Evolutionary conservation across 2,113 vertebrate species (phyloP).

Genomic region (Gymnarchus niloticus): DNA sequence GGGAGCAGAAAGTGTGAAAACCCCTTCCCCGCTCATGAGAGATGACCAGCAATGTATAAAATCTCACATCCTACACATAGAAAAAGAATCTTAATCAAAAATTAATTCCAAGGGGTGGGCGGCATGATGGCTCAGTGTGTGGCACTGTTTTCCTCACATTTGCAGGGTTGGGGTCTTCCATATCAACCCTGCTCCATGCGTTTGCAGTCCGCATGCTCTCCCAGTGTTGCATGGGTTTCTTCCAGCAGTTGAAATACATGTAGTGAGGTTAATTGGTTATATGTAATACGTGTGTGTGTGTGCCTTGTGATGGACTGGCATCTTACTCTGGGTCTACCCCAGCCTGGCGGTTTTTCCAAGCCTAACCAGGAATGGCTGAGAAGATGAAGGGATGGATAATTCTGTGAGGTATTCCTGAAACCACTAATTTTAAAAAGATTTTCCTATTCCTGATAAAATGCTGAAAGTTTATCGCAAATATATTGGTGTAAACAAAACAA

Average conservation of each 20-base stretch:
- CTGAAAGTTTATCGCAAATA: not conserved
- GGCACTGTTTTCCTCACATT: not conserved
- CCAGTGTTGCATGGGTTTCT: not conserved
- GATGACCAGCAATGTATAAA: not conserved
- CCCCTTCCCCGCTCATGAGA: not conserved
- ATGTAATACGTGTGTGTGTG: not conserved
- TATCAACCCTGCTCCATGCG: not conserved
- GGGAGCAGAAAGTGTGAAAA: not conserved
- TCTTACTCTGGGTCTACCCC: too few species aligned
- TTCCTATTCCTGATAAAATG: too few species aligned
- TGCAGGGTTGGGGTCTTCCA: not conserved
- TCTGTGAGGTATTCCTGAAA: too few species aligned
- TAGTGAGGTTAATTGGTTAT: not conserved
- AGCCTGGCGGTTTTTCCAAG: too few species aligned
- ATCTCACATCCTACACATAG: not conserved
- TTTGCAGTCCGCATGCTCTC: not conserved
- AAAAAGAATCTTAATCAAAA: not conserved
- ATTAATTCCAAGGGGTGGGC: not conserved
- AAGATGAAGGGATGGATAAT: not conserved
- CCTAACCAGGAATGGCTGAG: not conserved
- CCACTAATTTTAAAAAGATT: too few species aligned
- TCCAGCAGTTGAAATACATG: not conserved
- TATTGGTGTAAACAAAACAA: not conserved
- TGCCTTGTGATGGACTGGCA: not conserved
- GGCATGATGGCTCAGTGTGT: too few species aligned